phyloP scores from a whole-genome alignment of 1,140 invertebrate species.

The Orius insidiosus region DNA sequence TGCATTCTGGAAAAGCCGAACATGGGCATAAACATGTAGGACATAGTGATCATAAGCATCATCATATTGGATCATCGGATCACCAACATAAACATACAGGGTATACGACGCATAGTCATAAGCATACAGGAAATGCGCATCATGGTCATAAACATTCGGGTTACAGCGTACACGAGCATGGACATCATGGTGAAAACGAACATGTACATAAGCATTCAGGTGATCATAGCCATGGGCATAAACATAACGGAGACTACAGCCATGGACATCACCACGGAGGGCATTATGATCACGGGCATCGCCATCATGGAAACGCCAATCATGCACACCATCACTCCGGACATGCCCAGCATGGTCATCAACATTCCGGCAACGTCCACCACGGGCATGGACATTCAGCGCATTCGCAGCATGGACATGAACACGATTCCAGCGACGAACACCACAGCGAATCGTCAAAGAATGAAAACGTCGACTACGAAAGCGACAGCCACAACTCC shows the following conservation, averaged over 20 bases:
- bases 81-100: slow-evolving; percentile 14
- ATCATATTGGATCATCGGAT: slow-evolving; percentile 9
- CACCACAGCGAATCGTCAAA: background rate
- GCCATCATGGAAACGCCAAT: slow-evolving; percentile 15
- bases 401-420: slow-evolving; percentile 4
- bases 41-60: slow-evolving; percentile 9
- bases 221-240: slow-evolving; percentile 24
- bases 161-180: slow-evolving; percentile 6
- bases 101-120: slow-evolving; percentile 1
- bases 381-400: background rate
- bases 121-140: slow-evolving; percentile 1
- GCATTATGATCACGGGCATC: slow-evolving; percentile 18
- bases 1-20: slow-evolving; percentile 2
- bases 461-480: slow-evolving; percentile 1
- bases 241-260: slow-evolving; percentile 18
- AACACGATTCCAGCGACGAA: slow-evolving; percentile 7
- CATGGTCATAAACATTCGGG: slow-evolving; percentile 8
- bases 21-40: slow-evolving; percentile 13
- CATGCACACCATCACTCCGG: slow-evolving; percentile 16
- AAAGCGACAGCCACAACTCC: too few species aligned
- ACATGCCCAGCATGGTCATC: slow-evolving; percentile 14
- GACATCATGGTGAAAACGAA: slow-evolving; percentile 7
- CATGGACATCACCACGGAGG: slow-evolving; percentile 21
- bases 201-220: slow-evolving; percentile 11
- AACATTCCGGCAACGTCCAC: slow-evolving; percentile 5